Percentiles rank a stretch among this genome's conserved stretches.
Conservation (phyloP, 2,113 vertebrate genomes). For the Copsychus sechellarum region DNA sequence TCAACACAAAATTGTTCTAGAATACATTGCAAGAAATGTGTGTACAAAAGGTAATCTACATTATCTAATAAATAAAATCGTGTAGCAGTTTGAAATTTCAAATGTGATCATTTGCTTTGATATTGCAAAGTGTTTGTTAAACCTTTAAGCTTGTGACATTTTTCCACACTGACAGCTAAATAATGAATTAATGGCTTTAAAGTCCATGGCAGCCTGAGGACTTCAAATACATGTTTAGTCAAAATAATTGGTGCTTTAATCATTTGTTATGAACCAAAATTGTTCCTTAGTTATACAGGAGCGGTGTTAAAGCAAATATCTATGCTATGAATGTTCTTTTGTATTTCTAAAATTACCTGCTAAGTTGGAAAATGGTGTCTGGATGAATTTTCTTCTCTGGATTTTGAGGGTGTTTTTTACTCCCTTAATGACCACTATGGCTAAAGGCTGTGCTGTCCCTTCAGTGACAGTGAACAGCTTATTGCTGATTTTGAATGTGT, state of each 20-base stretch:
- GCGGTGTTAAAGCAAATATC: constrained; percentile 27
- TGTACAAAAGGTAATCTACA: constrained; percentile 41
- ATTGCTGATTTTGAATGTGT: not conserved
- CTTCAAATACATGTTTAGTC: constrained; percentile 58
- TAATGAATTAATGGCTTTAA: constrained; percentile 66
- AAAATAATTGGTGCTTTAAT: constrained; percentile 67
- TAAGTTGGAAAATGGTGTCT: not conserved
- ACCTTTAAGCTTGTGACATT: constrained; percentile 58
- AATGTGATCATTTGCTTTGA: constrained; percentile 53
- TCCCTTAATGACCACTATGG: not conserved
- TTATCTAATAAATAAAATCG: constrained; percentile 57
- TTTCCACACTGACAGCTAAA: constrained; percentile 59
- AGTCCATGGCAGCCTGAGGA: constrained; percentile 52
- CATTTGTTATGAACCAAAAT: constrained; percentile 61
- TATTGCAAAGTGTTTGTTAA: constrained; percentile 44
- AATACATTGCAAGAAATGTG: constrained; percentile 25
- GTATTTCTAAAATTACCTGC: constrained; percentile 4
- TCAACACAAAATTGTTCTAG: constrained; percentile 18
- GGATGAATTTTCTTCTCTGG: not conserved
- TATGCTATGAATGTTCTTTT: not conserved
- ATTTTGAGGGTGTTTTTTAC: not conserved
- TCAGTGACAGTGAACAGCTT: not conserved
- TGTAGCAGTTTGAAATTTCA: constrained; percentile 46
- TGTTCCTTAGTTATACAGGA: constrained; percentile 22
- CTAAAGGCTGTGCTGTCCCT: not conserved